Evolutionary conservation across 2,113 vertebrate species (phyloP), one percentile per base, ranked within the genome.

Genomic region (Lepus europaeus): DNA sequence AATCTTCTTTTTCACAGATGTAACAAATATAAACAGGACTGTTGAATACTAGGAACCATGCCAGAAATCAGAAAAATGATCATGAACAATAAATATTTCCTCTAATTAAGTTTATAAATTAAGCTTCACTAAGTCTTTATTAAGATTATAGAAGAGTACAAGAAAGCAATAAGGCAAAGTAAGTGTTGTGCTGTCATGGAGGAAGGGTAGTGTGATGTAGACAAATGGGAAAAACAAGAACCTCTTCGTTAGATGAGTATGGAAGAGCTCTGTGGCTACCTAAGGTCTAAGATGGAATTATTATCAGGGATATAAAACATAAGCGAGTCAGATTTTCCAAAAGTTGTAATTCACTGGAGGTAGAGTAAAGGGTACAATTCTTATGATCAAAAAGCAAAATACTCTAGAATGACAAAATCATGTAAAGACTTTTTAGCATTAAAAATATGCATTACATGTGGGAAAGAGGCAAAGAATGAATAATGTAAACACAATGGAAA

Each of bases 81-180:
- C 3, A 92, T 23, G 73, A 86, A n/a, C 10, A 68, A 20, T 8
- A 82, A 3, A 59, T 0, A 0, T 66, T 92, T 90, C 12, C 29
- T 89, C 14, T 92, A 11, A 83, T 76, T 97, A 69, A 86, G 27
- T 22, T 68, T 70, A 33, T 12, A 86, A 20, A 93, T 79, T 61
- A 27, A 74, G n/a, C 8, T 53, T 86, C 10, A 89, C 49, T 88
- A 56, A 78, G 7, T 6, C 63, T 51, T 90, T 84, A 56, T 45
- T 80, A 77, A 90, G 29, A 6, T 70, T n/a, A 68, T 7, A 36
- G 20, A 95, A 72, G 7, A 72, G 45, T 25, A 73, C 4, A 91
- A 11, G 12, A 31, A 78, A 73, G 13, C 4, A 77, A 59, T 1
- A 36, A 45, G 4, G 22, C 25, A 61, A 27, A 70, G 6, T 16